Evolutionary conservation across 2,888 invertebrate genomes (phyloP).

Genomic region (Listrodromus nycthemerus): DNA sequence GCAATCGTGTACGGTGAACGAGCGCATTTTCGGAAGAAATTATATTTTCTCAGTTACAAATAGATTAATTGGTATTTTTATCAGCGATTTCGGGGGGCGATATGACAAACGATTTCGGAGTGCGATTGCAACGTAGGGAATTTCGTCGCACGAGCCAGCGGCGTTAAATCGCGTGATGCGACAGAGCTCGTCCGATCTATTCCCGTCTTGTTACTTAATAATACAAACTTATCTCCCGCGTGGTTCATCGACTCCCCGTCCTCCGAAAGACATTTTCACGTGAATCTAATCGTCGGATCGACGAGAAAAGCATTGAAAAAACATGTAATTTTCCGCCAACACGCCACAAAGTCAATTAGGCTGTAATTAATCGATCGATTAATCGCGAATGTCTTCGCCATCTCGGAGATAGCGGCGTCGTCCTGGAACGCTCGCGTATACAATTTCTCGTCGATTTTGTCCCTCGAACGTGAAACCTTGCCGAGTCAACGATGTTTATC

Average conservation of each 20-base stretch:
- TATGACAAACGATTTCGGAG: not conserved
- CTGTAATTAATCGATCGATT: conserved; percentile 18
- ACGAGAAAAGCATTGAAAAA: not conserved
- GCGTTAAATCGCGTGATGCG: conserved; percentile 5
- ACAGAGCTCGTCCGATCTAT: not conserved
- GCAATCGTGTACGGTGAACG: not conserved
- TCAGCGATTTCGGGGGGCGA: not conserved
- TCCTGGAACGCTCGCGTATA: conserved; percentile 4
- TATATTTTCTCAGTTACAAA: too few species aligned
- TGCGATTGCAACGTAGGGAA: not conserved
- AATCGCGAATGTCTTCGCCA: conserved; percentile 3
- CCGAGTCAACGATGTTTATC: conserved; percentile 32
- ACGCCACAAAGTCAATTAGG: not conserved
- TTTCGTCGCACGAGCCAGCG: not conserved
- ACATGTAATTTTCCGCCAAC: not conserved
- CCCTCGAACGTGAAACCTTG: conserved; percentile 37
- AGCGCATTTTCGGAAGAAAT: not conserved
- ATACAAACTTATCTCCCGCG: not conserved
- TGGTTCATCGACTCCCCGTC: conserved; percentile 32
- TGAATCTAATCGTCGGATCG: not conserved
- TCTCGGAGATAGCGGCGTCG: conserved; percentile 6
- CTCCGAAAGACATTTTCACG: conserved; percentile 4
- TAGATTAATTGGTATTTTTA: not conserved
- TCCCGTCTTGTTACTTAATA: not conserved
- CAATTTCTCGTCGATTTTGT: conserved; percentile 26